Base-by-base conservation (phyloP, 2,888 invertebrate genomes). In the Venusia cambrica region DNA sequence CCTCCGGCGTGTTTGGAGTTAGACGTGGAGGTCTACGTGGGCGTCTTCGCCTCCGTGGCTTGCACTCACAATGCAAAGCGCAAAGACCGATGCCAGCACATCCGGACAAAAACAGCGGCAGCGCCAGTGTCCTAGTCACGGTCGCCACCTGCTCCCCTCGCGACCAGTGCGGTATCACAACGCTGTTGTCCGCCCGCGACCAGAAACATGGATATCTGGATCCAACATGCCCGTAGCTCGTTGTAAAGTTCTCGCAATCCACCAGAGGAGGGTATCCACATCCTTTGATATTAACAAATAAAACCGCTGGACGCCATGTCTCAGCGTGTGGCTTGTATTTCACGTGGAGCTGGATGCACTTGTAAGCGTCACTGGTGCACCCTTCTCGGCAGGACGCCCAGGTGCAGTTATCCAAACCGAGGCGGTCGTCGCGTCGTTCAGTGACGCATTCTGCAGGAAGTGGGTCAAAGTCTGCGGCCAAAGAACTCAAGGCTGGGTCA, bases 31-130 rank as follows among this genome's bases (percentile, higher is more conserved):
- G 91, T 38, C 92, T 85, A 38, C 90, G 88, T 69, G 92, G 81
- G 76, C 91, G 81, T 65, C 91, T 76, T 66, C 93, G 88, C 52
- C 92, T 88, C 57, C 92, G 89, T 80, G 94, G 77, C 51, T 92
- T 89, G 78, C 95, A 95, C 77, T 95, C 95, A 77, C 95, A 96
- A 75, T 95, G 95, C 90, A 95, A 90, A 38, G 95, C 92, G 78
- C 95, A 96, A 39, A 95, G 89, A 12, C 94, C 94, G 51, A 95
- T 92, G 36, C 95, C 95, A 48, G 95, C 94, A 58, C 94, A 93
- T 52, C 94, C 89, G 32, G 95, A 94, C 63, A 95, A 90, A 62
- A 94, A 93, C 79, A 96, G 91, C 44, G 95, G 95, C 57, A 95
- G 91, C 37, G 93, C 94, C 78, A 95, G 91, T 73, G 93, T 95